Conservation (phyloP, 1,140 invertebrate species). For the Mylabris phalerata region DNA sequence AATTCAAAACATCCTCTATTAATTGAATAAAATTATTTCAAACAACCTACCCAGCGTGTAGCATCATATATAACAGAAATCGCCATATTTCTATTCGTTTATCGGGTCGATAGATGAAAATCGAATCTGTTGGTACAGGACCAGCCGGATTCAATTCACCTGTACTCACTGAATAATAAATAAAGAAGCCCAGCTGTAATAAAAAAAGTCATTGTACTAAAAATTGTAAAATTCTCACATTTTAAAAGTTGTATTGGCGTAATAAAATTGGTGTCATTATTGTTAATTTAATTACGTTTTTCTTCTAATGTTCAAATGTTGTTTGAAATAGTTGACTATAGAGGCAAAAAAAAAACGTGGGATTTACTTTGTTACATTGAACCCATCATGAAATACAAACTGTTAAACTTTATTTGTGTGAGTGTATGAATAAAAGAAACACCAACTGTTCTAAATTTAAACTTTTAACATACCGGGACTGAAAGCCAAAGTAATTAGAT, state of each 20-base stretch:
- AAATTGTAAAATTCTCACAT: too few relatives aligned
- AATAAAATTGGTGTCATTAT: too few relatives aligned
- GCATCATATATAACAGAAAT: slow-evolving; percentile 90
- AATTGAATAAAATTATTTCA: too few relatives aligned
- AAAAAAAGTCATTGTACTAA: slow-evolving; percentile 21
- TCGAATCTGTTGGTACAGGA: slow-evolving; percentile 84
- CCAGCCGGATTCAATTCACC: slow-evolving; percentile 79
- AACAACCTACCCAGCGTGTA: slow-evolving; percentile 79
- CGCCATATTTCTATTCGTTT: slow-evolving; percentile 87
- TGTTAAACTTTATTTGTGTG: neutral
- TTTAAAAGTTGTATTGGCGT: too few relatives aligned
- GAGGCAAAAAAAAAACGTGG: neutral
- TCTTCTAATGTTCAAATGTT: too few relatives aligned
- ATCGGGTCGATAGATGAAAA: slow-evolving; percentile 91
- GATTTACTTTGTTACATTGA: slow-evolving; percentile 13
- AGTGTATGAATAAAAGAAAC: slow-evolving; percentile 14
- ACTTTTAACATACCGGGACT: slow-evolving; percentile 8
- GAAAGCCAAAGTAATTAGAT: slow-evolving; percentile 18
- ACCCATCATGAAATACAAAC: slow-evolving; percentile 6
- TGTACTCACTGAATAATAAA: slow-evolving; percentile 77
- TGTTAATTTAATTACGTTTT: too few relatives aligned
- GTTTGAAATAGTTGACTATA: too few relatives aligned
- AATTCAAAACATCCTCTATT: neutral
- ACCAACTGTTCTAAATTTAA: slow-evolving; percentile 9
- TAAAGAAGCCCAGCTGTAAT: slow-evolving; percentile 84